Base-by-base conservation (phyloP, 53 echinoderm and acorn worm species). In the Stichopus horrens region DNA sequence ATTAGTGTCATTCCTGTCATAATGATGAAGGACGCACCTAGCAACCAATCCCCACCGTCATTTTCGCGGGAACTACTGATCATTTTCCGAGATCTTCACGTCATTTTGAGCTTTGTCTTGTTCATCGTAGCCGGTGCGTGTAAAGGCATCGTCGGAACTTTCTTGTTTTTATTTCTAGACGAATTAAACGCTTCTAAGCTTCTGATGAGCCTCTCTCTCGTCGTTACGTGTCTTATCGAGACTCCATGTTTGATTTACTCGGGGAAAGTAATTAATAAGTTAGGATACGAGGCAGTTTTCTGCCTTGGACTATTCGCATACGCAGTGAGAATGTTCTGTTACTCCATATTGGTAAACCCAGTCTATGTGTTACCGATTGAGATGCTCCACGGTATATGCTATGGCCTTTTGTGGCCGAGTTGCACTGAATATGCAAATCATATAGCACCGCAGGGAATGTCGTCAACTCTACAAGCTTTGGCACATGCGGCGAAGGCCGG, bases 381-480 rank as follows among this genome's bases (percentile, higher is more conserved):
- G 51, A 19, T 80, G 6, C 23, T 91, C 66, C 91, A 91, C 79
- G 91, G 91, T 23, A 73, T 88, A 53, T 88, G 79, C 23, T 88
- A 87, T 74, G 91, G 91, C 11, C 53, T 78, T 16, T 23, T 88
- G 53, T 88, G 74, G 78, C 88, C 91, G 5, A 52, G 77, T 23
- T 87, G 87, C 59, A 88, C 91, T 55, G 76, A 54, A 37, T 91
- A 91, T 74, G 91, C 79, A 14, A 91, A 88, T 57, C 79, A 87
- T 73, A 88, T 91, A 2, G 88, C 91, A 88, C 91, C 91, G 18
- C 18, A 88, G 4, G 91, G 91, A 5, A 91, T 88, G 88, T 88
- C 88, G 21, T 73, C 88, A 7, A 91, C 88, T 55, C 79, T 91
- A 9, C 91, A 91, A 67, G 63, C 91, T 8, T 19, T 91, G 73